Conservation (phyloP, 2,797 vertebrate species). For the Apogon hyalosoma region DNA sequence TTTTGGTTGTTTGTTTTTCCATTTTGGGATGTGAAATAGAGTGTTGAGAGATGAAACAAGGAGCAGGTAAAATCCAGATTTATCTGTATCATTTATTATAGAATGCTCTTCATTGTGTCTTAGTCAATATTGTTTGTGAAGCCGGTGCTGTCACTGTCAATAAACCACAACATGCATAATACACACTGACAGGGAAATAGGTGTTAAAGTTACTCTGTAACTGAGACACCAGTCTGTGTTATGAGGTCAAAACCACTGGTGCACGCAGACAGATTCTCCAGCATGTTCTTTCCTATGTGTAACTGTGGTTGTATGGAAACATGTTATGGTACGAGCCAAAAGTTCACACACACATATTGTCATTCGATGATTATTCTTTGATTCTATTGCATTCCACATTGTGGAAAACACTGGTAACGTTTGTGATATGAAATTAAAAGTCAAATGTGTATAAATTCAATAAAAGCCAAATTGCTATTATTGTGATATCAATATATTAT, state of each 20-base stretch:
- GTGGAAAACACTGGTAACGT: too few species aligned
- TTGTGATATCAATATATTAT: too few species aligned
- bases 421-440: too few species aligned
- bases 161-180: slow-evolving; percentile 73
- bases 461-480: too few species aligned
- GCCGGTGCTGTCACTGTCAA: slow-evolving; percentile 60
- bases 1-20: slow-evolving; percentile 38
- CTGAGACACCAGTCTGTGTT: slow-evolving; percentile 57
- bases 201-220: slow-evolving; percentile 56
- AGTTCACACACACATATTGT: too few species aligned
- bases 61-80: slow-evolving; percentile 36
- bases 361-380: too few species aligned
- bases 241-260: slow-evolving; percentile 45
- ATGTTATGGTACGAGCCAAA: neutral
- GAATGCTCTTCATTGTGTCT: slow-evolving; percentile 49
- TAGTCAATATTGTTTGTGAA: slow-evolving; percentile 58
- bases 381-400: too few species aligned
- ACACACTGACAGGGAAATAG: slow-evolving; percentile 63
- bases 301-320: neutral
- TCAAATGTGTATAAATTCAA: too few species aligned
- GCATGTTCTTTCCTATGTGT: slow-evolving; percentile 6
- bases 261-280: slow-evolving; percentile 9
- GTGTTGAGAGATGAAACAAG: slow-evolving; percentile 23
- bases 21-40: slow-evolving; percentile 34
- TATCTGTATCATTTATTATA: slow-evolving; percentile 41